These are phyloP conservation scores for Montipora capitata DNA, from an alignment of 92 coral and sea anemone species.

Conservation along the genomic window DNA sequence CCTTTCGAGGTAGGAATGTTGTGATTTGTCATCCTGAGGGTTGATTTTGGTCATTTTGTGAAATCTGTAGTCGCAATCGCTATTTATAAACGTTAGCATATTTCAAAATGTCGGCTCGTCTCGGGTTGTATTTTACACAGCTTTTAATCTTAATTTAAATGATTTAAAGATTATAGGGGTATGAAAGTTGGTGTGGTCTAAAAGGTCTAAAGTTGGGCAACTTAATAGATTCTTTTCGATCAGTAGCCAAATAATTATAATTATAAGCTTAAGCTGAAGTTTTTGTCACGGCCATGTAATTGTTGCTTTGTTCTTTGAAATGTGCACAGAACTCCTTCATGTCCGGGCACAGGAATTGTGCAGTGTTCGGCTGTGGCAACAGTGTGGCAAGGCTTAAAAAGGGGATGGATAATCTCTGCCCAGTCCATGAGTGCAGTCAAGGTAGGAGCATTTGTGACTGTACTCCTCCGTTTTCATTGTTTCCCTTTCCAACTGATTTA, in stretches of 20 bases:
- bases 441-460: conserved; percentile 69
- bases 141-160: too few relatives aligned
- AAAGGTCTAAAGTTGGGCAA: too few relatives aligned
- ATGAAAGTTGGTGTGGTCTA: too few relatives aligned
- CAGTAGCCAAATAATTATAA: background rate
- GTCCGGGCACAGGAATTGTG: conserved; percentile 71
- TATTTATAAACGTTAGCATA: too few relatives aligned
- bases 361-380: conserved; percentile 73
- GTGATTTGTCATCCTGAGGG: too few relatives aligned
- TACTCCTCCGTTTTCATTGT: conserved; percentile 26
- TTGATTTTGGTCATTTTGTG: too few relatives aligned
- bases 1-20: too few relatives aligned
- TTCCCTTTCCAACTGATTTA: conserved; percentile 70
- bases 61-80: too few relatives aligned
- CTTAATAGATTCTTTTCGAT: too few relatives aligned
- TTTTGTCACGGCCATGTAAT: background rate
- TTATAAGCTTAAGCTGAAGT: conserved; percentile 5
- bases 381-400: conserved; percentile 76
- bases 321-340: conserved; percentile 23
- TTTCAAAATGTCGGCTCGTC: too few relatives aligned
- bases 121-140: too few relatives aligned
- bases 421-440: conserved; percentile 68
- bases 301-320: conserved; percentile 4
- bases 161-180: too few relatives aligned
- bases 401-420: conserved; percentile 60